A percentile compares a stretch with the other conserved stretches of the same genome.
Conservation (phyloP, 2,113 vertebrate genomes). For the Leucosticte australis region DNA sequence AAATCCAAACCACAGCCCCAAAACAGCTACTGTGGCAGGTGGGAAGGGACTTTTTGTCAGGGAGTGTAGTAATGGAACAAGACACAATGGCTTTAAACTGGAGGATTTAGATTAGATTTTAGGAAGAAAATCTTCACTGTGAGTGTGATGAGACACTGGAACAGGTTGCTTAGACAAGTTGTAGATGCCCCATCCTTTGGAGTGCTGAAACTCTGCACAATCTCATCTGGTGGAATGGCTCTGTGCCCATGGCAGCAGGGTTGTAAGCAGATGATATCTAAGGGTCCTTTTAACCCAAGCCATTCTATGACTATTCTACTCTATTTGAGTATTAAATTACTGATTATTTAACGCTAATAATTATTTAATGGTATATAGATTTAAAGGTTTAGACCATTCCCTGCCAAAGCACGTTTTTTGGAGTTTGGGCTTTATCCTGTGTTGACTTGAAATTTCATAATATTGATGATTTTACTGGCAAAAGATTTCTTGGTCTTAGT, state of each 20-base stretch:
- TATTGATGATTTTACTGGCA: neutral
- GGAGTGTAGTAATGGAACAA: neutral
- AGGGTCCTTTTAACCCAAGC: neutral
- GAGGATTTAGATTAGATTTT: neutral
- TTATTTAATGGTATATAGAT: neutral
- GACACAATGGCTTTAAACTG: neutral
- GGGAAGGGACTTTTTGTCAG: neutral
- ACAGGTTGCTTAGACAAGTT: neutral
- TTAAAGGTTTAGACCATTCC: neutral
- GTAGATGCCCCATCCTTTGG: neutral
- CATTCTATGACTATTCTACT: neutral
- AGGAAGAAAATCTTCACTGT: neutral
- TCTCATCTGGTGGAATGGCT: neutral
- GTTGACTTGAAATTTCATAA: neutral
- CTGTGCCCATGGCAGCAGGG: neutral
- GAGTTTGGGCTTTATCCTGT: neutral
- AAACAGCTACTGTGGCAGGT: neutral
- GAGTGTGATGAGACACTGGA: neutral
- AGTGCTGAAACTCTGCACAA: neutral
- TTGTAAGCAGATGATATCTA: neutral
- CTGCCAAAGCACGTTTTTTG: neutral
- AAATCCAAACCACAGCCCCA: neutral
- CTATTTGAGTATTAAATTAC: neutral
- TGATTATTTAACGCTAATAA: neutral
- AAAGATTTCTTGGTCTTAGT: neutral